phyloP scores from a whole-genome alignment of 2,797 vertebrate genomes.

The Argya squamiceps region DNA sequence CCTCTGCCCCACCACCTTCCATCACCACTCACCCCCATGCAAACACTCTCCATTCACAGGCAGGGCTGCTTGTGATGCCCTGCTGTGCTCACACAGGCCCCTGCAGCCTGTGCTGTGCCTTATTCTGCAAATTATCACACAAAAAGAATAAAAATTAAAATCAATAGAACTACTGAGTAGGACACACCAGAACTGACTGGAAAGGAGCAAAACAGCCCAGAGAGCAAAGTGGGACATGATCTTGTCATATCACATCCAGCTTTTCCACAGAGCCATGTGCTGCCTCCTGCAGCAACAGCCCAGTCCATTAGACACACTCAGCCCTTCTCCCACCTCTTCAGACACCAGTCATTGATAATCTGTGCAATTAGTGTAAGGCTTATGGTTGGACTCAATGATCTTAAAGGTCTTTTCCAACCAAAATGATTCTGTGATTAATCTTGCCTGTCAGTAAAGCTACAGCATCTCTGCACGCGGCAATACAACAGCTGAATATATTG shows the following conservation, averaged over 20 bases:
- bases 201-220: background rate
- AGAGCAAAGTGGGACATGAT: background rate
- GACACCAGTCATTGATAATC: slow-evolving; percentile 34
- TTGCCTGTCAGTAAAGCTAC: background rate
- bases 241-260: background rate
- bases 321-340: slow-evolving; percentile 18
- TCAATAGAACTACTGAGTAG: background rate
- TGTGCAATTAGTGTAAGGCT: background rate
- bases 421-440: slow-evolving; percentile 19
- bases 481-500: background rate
- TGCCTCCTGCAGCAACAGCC: background rate
- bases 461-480: background rate
- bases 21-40: background rate
- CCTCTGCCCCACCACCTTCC: background rate
- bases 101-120: background rate
- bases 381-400: background rate
- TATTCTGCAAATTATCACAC: background rate
- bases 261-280: background rate
- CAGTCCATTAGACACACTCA: slow-evolving; percentile 3
- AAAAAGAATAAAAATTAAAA: background rate
- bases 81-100: background rate
- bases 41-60: background rate
- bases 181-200: background rate
- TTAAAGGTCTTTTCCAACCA: slow-evolving; percentile 6
- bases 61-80: background rate